A percentile compares a stretch with the other conserved stretches of the same genome.
Conservation (phyloP, 2,113 vertebrate genomes). For the Phodopus roborovskii region DNA sequence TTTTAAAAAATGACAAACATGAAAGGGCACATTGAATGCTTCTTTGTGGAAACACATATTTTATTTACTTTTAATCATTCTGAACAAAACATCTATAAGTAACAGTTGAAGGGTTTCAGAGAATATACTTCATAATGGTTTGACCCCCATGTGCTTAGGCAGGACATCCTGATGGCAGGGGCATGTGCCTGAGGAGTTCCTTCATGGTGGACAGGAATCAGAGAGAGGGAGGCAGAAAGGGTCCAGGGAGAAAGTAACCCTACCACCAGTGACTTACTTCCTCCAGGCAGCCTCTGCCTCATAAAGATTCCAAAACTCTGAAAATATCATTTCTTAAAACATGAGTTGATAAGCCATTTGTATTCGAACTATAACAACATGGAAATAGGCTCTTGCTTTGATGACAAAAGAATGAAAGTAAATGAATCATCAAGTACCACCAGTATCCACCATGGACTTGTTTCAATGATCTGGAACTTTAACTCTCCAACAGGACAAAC, state of each 20-base stretch:
- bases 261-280: neutral
- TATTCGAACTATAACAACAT: neutral
- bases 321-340: neutral
- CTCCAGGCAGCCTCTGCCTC: neutral
- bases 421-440: constrained; percentile 5
- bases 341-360: neutral
- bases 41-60: neutral
- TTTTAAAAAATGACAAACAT: constrained; percentile 7
- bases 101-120: neutral
- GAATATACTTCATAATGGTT: neutral
- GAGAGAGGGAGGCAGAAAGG: neutral
- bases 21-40: neutral
- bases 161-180: neutral
- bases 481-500: constrained; percentile 21
- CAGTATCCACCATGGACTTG: neutral
- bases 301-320: neutral
- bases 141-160: neutral
- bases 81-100: neutral
- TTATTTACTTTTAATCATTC: neutral
- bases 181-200: neutral
- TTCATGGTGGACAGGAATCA: neutral
- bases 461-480: neutral
- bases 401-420: neutral
- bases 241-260: neutral
- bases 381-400: neutral